Evolutionary conservation across 2,888 invertebrate genomes (phyloP).

Genomic region (Lingula anatina): DNA sequence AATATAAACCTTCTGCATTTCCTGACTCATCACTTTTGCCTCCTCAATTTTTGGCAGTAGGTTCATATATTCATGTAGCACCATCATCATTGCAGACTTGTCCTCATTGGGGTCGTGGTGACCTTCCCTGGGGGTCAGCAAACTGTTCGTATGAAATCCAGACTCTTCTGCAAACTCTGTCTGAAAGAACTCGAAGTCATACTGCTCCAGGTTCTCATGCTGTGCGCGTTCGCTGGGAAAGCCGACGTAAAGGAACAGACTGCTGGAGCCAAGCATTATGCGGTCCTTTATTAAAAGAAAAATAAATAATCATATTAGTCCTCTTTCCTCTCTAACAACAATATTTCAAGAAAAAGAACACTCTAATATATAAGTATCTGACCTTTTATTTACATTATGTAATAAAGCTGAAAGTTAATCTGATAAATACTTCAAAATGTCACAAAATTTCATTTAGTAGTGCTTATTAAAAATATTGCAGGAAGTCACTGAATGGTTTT

Average conservation of each 20-base stretch:
- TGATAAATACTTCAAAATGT: no score
- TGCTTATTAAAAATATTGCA: no score
- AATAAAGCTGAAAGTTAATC: no score
- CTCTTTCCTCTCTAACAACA: no score
- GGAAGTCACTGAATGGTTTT: no score
- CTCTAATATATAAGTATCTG: no score
- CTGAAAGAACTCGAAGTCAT: slow-evolving; percentile 29
- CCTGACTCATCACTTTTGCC: slow-evolving; percentile 34
- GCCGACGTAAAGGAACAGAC: slow-evolving; percentile 27
- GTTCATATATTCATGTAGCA: slow-evolving; percentile 30
- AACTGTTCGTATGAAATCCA: slow-evolving; percentile 13
- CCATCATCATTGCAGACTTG: slow-evolving; percentile 11
- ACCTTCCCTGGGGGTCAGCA: slow-evolving; percentile 10
- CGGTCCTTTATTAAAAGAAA: slow-evolving; percentile 20
- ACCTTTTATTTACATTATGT: no score
- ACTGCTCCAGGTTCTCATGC: slow-evolving; percentile 11
- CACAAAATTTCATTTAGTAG: no score
- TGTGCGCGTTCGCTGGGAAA: slow-evolving; percentile 16
- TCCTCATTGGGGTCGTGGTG: slow-evolving; percentile 10
- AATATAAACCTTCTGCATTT: slow-evolving; percentile 28
- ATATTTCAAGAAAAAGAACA: no score
- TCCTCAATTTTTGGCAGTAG: slow-evolving; percentile 29
- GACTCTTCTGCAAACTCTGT: slow-evolving; percentile 29
- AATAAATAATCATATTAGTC: no score
- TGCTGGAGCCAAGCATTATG: slow-evolving; percentile 29